Base-by-base conservation (phyloP, 2,888 invertebrate species). In the Cistogaster globosa region DNA sequence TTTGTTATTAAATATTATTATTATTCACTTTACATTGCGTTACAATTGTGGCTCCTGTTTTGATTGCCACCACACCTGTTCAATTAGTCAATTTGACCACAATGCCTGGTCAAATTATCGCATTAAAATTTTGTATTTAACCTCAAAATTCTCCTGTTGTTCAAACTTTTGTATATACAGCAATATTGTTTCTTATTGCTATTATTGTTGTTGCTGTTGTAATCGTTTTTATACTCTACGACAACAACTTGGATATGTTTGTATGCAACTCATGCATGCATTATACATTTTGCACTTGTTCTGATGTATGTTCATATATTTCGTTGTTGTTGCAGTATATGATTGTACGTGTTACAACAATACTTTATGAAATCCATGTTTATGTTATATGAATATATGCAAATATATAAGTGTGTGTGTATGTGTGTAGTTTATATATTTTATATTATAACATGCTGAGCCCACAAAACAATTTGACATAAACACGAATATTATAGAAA, bases 11-110 rank as follows among this genome's bases (percentile, higher is more conserved):
- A 71, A 80, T 84, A 84, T 81, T 83, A 74, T 81, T 83, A 74
- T 86, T 83, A 86, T 83, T 86, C 83, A 80, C 74, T 86, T 86
- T 83, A 80, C 86, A 86, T 83, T 82, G 84, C 78, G 81, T 84
- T 86, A 85, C 85, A 85, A 85, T 85, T 85, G 85, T 85, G 82
- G 65, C 86, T 81, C 72, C 79, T 82, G 74, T 82, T 86, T 83
- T 87, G 88, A 87, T 87, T 87, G 87, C 87, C 90, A 81, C 83
- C 84, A 83, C 88, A 91, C 92, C 91, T 91, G 91, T 90, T 91
- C 91, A 91, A 91, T 91, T 91, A 91, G 92, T 91, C 91, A 90
- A 91, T 91, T 90, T 89, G 89, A 91, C 91, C 91, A 89, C 91
- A 91, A 91, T 89, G 90, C 90, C 91, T 90, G 92, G 91, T 91